Percentiles rank a stretch among this genome's conserved stretches.
Conservation (phyloP, 2,797 vertebrate species). For the Hyperoplus immaculatus region DNA sequence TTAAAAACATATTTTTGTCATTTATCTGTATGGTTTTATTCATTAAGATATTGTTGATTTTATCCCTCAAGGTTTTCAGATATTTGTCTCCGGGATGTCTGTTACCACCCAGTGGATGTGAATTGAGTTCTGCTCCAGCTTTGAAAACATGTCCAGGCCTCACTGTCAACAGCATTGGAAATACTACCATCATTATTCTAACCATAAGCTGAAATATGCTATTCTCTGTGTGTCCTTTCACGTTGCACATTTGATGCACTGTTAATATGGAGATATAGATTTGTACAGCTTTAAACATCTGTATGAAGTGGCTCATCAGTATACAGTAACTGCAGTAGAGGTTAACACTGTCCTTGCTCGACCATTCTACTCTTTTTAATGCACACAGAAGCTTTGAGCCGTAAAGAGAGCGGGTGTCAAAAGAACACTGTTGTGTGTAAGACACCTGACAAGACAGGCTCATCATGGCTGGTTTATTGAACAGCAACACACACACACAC, state of each 20-base stretch:
- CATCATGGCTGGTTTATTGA: neutral
- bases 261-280: neutral
- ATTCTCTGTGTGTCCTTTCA: neutral
- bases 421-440: conserved; percentile 1
- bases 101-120: neutral
- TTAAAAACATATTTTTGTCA: neutral
- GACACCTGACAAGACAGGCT: neutral
- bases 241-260: neutral
- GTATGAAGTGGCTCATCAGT: neutral
- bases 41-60: neutral
- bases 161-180: too few relatives aligned
- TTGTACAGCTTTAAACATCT: neutral
- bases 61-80: neutral
- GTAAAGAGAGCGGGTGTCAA: neutral
- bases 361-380: neutral
- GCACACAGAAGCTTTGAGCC: neutral
- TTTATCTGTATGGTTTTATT: neutral
- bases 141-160: neutral
- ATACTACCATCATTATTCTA: too few relatives aligned
- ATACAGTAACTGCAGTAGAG: neutral
- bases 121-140: neutral
- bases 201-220: too few relatives aligned
- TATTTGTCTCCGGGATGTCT: neutral
- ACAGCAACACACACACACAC: neutral
- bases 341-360: neutral